Evolutionary conservation across 2,888 invertebrate genomes (phyloP).

Genomic region (Aporophyla lueneburgensis): DNA sequence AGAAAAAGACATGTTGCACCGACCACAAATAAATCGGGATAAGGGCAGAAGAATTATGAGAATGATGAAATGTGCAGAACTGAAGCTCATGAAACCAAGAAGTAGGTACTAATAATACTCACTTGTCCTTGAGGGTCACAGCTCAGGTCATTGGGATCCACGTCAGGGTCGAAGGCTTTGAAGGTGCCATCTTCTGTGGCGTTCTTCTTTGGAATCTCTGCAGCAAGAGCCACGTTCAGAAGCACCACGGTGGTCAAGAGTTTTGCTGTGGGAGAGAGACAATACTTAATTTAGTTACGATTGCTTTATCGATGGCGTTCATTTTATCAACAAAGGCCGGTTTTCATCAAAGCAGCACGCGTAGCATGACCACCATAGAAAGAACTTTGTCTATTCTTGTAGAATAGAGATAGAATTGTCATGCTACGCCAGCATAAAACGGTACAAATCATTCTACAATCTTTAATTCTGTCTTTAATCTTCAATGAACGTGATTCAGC

Average conservation of each 20-base stretch:
- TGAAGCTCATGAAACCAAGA: not conserved
- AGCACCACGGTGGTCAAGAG: conserved; percentile 29
- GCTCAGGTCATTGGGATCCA: conserved; percentile 81
- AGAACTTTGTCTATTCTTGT: no score
- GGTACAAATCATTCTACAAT: no score
- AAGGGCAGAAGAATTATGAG: no score
- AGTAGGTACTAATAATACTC: conserved; percentile 25
- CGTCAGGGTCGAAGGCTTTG: conserved; percentile 64
- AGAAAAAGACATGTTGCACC: no score
- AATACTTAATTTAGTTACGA: not conserved
- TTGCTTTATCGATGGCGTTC: not conserved
- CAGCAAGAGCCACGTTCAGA: conserved; percentile 57
- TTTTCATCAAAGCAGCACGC: no score
- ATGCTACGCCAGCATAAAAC: no score
- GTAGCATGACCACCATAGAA: no score
- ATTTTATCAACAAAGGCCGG: not conserved
- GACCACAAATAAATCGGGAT: no score
- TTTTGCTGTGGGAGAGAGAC: conserved; percentile 18
- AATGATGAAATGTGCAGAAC: not conserved
- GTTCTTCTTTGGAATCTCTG: conserved; percentile 36
- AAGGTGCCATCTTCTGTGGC: not conserved
- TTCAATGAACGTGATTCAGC: no score
- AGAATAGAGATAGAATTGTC: no score
- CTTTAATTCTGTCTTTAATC: no score
- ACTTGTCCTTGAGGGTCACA: conserved; percentile 84